phyloP scores from a whole-genome alignment of 2,888 invertebrate genomes.

The Athripsodes cinereus region DNA sequence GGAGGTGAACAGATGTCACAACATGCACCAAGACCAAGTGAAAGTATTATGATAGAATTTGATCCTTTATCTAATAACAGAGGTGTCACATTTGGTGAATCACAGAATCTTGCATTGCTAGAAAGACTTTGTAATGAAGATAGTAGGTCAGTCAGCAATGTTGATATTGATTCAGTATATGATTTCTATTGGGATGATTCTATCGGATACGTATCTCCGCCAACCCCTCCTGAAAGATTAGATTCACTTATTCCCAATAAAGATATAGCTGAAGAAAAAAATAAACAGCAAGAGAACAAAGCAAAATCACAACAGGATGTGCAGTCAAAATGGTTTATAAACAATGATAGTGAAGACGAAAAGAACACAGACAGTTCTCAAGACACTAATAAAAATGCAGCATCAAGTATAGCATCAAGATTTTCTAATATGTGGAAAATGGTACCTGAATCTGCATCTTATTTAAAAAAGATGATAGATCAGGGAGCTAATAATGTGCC shows the following conservation, averaged over 20 bases:
- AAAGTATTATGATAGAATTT: slow-evolving; percentile 67
- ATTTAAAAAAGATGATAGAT: slow-evolving; percentile 28
- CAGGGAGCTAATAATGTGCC: slow-evolving; percentile 10
- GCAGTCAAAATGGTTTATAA: slow-evolving; percentile 43
- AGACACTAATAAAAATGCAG: not conserved
- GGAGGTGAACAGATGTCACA: not conserved
- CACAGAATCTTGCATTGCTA: slow-evolving; percentile 57
- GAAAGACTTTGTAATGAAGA: slow-evolving; percentile 65
- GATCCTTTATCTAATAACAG: slow-evolving; percentile 50
- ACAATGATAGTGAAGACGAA: slow-evolving; percentile 22
- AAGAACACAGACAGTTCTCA: slow-evolving; percentile 14
- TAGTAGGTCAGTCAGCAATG: slow-evolving; percentile 48
- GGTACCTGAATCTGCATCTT: slow-evolving; percentile 42
- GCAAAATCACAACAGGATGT: not conserved
- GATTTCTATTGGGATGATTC: slow-evolving; percentile 32
- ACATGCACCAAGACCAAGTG: slow-evolving; percentile 33
- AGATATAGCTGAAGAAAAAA: slow-evolving; percentile 30
- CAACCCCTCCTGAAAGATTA: slow-evolving; percentile 56
- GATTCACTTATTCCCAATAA: slow-evolving; percentile 56
- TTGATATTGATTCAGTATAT: slow-evolving; percentile 37
- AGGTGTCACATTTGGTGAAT: slow-evolving; percentile 37
- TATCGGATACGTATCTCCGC: slow-evolving; percentile 43
- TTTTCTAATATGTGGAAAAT: slow-evolving; percentile 44
- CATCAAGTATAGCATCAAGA: slow-evolving; percentile 17
- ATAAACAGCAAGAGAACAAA: slow-evolving; percentile 33